A percentile compares a stretch with the other conserved stretches of the same genome.
phyloP scores from a whole-genome alignment of 1,140 invertebrate species.

The Pemphigus obesinymphae region DNA sequence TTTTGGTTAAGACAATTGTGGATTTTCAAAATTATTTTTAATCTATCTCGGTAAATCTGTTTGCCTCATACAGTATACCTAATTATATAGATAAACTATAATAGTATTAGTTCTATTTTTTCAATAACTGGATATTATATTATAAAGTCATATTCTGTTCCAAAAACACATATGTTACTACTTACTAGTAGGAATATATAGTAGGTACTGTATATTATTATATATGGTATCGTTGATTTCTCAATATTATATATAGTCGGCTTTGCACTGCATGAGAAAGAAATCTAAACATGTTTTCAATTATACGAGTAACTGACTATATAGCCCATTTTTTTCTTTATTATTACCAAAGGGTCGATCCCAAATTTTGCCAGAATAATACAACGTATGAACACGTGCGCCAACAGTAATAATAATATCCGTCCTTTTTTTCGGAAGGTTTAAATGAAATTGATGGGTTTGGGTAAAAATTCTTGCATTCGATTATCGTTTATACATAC shows the following conservation, averaged over 20 bases:
- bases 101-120: no score
- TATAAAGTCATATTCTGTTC: no score
- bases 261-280: not conserved
- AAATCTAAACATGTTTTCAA: slow-evolving; percentile 26
- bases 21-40: no score
- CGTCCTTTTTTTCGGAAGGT: slow-evolving; percentile 1
- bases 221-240: not conserved
- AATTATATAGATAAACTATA: no score
- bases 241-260: not conserved
- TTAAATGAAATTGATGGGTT: not conserved
- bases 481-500: not conserved
- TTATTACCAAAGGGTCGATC: slow-evolving; percentile 23
- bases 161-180: no score
- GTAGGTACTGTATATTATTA: no score
- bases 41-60: no score
- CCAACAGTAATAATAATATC: not conserved
- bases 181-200: no score
- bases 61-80: no score
- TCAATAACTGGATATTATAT: no score
- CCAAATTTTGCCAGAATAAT: not conserved
- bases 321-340: not conserved
- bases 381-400: not conserved
- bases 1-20: no score
- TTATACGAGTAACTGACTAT: not conserved
- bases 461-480: slow-evolving; percentile 13